phyloP scores from a whole-genome alignment of 2,797 vertebrate genomes.

The Falco concolor region DNA sequence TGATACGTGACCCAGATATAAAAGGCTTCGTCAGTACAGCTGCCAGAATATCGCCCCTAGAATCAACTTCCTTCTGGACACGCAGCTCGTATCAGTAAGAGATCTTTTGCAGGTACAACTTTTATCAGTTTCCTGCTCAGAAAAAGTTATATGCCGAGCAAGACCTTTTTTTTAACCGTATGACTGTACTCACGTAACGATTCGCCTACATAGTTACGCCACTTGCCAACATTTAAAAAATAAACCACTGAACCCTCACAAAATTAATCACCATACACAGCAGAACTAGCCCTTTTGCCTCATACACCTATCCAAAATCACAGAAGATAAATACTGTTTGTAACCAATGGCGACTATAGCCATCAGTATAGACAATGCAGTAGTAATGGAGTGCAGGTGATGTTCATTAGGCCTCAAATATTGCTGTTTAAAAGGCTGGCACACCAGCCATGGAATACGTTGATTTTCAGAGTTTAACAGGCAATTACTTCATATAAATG shows the following conservation, averaged over 20 bases:
- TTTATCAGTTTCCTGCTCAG: not conserved
- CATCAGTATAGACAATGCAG: not conserved
- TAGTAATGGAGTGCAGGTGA: not conserved
- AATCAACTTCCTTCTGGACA: not conserved
- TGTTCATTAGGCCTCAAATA: not conserved
- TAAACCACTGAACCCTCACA: not conserved
- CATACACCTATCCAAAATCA: not conserved
- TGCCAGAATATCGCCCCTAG: not conserved
- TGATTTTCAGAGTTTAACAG: not conserved
- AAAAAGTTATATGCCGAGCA: not conserved
- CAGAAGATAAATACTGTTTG: not conserved
- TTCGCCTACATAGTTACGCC: not conserved
- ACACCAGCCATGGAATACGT: not conserved
- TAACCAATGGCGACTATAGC: not conserved
- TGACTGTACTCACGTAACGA: not conserved
- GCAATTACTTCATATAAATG: not conserved
- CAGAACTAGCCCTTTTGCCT: not conserved
- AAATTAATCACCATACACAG: not conserved
- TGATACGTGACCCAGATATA: not conserved
- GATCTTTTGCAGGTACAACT: not conserved
- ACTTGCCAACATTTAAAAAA: not conserved
- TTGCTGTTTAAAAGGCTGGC: not conserved
- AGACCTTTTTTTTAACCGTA: not conserved
- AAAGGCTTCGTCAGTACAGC: not conserved
- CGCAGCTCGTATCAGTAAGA: not conserved